Evolutionary conservation across 2,888 invertebrate species (phyloP), one percentile per base, ranked within the genome.

Genomic region (Chaitophorus viminalis): DNA sequence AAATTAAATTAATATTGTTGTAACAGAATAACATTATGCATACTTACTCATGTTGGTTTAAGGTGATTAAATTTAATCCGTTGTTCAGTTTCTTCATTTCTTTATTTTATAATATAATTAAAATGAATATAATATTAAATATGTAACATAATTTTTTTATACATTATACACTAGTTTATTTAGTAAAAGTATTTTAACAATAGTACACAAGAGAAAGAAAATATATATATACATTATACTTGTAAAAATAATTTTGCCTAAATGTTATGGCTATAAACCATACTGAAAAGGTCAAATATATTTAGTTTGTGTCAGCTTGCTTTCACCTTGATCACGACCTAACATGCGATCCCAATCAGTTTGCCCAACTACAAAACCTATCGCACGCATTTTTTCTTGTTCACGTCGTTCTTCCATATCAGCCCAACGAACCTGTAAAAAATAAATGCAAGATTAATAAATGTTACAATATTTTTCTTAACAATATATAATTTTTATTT

Each of bases 321-420:
- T 94, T 90, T 95, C 95, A 8, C 98, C 98, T 92, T 95, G 95
- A 46, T 96, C 95, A 4, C 97, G 96, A 92, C 98, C 98, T 92
- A 97, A 97, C 95, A 98, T 97, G 90, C 97, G 94, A 89, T 95
- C 94, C 99, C 98, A 99, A 91, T 99, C 96, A 0, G 98, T 98
- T 91, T 98, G 98, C 0, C 99, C 98, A 89, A 99, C 97, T 83
- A 99, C 97, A 92, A 99, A 99, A 36, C 99, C 99, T 89, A 99
- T 95, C 46, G 97, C 97, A 83, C 98, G 94, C 94, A 98, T 96
- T 93, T 97, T 96, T 91, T 96, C 96, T 92, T 98, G 98, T 91
- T 96, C 93, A 90, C 96, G 95, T 91, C 95, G 94, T 92, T 98
- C 98, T 93, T 99, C 99, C 91, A 99, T 93, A 92, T 99, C 99